Evolutionary conservation across 2,797 vertebrate genomes (phyloP).

Genomic region (Aldrovandia affinis): DNA sequence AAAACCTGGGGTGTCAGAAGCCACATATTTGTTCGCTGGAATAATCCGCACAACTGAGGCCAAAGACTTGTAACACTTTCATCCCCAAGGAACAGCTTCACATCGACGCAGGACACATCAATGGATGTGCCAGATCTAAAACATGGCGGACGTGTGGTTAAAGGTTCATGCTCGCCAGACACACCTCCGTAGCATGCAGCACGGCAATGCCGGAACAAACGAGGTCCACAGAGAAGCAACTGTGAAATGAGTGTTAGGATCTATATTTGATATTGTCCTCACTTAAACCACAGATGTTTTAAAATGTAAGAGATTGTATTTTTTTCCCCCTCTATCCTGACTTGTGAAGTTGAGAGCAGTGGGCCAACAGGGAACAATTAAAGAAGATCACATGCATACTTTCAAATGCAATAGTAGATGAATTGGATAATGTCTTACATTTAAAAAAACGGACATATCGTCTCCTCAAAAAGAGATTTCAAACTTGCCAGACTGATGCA

Average conservation of each 20-base stretch:
- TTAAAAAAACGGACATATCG: not conserved
- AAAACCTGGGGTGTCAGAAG: slow-evolving; percentile 73
- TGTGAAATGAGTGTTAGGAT: not conserved
- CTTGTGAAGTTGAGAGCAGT: not conserved
- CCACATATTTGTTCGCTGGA: slow-evolving; percentile 64
- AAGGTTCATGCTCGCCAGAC: not conserved
- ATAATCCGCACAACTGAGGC: slow-evolving; percentile 60
- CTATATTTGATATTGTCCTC: not conserved
- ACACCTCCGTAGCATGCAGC: not conserved
- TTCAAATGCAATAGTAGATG: not conserved
- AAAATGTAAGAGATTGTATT: not conserved
- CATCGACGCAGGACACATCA: not conserved
- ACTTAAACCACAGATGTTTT: not conserved
- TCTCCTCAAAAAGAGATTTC: not conserved
- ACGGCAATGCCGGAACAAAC: not conserved
- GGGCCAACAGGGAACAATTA: not conserved
- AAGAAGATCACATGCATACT: not conserved
- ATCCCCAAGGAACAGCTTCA: not conserved
- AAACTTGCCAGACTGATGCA: too few species aligned
- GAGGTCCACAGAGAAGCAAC: not conserved
- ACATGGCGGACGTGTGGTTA: not conserved
- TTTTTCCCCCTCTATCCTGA: not conserved
- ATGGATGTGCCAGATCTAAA: not conserved
- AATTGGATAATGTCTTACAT: not conserved
- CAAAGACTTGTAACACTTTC: slow-evolving; percentile 50